Percentiles rank a stretch among this genome's conserved stretches.
Evolutionary conservation across 64 coral and sea anemone genomes (phyloP).

Genomic region (Dendronephthya gigantea): DNA sequence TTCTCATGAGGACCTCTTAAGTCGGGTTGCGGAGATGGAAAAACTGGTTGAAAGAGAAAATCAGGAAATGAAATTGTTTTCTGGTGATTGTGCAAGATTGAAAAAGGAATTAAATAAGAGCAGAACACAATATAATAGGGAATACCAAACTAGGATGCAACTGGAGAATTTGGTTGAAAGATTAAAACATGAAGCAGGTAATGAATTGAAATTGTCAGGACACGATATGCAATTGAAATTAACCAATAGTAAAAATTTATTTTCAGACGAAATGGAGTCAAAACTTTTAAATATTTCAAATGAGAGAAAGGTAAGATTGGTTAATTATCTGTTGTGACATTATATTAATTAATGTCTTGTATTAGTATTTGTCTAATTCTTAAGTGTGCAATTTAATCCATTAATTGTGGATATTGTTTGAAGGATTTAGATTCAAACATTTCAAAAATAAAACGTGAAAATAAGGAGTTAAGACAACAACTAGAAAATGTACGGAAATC

Average conservation of each 20-base stretch:
- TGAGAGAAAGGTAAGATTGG: slow-evolving; percentile 59
- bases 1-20: slow-evolving; percentile 60
- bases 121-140: slow-evolving; percentile 67
- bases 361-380: neutral
- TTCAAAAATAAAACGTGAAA: slow-evolving; percentile 53
- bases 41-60: slow-evolving; percentile 64
- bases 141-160: slow-evolving; percentile 38
- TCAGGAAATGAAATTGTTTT: slow-evolving; percentile 57
- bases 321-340: neutral
- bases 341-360: neutral
- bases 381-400: too few relatives aligned
- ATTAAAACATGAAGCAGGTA: slow-evolving; percentile 69
- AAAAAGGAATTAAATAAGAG: slow-evolving; percentile 46
- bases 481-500: slow-evolving; percentile 58
- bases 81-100: slow-evolving; percentile 47
- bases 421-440: slow-evolving; percentile 54
- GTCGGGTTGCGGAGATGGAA: slow-evolving; percentile 87
- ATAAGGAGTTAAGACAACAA: slow-evolving; percentile 75
- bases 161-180: slow-evolving; percentile 56
- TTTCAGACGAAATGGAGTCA: slow-evolving; percentile 56
- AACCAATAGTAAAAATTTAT: neutral
- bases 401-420: neutral
- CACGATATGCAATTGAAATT: too few relatives aligned
- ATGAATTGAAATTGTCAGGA: neutral
- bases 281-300: slow-evolving; percentile 48